phyloP scores from a whole-genome alignment of 2,888 invertebrate genomes.

The Aphodius sticticus region DNA sequence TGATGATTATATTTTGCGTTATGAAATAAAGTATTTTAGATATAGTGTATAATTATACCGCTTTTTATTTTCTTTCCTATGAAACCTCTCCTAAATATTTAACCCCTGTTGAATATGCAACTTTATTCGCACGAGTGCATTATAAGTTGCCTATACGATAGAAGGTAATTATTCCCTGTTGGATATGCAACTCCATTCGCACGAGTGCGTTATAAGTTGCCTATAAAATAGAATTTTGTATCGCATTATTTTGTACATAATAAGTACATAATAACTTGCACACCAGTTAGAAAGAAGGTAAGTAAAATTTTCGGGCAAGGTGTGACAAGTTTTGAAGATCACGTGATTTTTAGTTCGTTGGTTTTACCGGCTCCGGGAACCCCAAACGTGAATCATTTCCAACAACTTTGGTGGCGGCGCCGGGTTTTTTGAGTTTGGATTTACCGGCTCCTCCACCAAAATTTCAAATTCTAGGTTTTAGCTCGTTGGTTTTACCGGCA shows the following conservation, averaged over 20 bases:
- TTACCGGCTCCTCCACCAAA: background rate
- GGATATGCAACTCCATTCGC: background rate
- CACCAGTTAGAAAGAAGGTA: too few relatives aligned
- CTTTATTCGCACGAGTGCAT: background rate
- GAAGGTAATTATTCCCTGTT: background rate
- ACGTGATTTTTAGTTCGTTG: too few relatives aligned
- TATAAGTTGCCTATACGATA: too few relatives aligned
- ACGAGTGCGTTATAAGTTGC: background rate
- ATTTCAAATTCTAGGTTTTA: background rate
- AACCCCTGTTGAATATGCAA: background rate
- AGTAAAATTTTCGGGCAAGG: too few relatives aligned
- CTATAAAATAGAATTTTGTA: too few relatives aligned
- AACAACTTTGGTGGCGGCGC: background rate
- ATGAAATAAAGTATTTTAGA: conserved; percentile 4
- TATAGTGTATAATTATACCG: background rate
- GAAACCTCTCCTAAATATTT: background rate
- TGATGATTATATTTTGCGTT: background rate
- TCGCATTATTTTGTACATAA: too few relatives aligned
- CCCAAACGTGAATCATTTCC: background rate
- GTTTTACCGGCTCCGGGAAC: background rate
- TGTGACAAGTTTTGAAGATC: too few relatives aligned
- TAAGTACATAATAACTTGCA: too few relatives aligned
- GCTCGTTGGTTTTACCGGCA: background rate
- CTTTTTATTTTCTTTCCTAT: background rate
- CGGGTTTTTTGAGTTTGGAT: background rate